These are phyloP conservation scores for Acronicta aceris DNA, from an alignment of 2,888 invertebrate species.

Conservation along the genomic window DNA sequence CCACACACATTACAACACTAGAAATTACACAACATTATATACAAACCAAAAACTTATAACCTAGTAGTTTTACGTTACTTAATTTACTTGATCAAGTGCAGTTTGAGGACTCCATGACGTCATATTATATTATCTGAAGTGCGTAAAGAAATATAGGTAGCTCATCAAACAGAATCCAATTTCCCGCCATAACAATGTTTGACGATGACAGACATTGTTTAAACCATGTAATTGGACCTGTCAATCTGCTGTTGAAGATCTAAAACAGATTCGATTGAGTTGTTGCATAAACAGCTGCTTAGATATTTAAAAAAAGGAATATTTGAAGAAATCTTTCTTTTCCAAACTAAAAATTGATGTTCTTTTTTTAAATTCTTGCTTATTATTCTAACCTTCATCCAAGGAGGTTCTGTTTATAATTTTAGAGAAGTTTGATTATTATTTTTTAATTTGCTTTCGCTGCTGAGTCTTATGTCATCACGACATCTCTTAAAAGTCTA, in stretches of 20 bases:
- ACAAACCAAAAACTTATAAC: too few relatives aligned
- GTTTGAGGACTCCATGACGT: constrained; percentile 25
- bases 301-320: background rate
- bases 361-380: background rate
- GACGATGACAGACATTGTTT: constrained; percentile 43
- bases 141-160: constrained; percentile 38
- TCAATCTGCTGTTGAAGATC: constrained; percentile 38
- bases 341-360: background rate
- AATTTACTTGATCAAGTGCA: background rate
- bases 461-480: too few relatives aligned
- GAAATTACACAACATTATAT: too few relatives aligned
- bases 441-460: too few relatives aligned
- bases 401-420: background rate
- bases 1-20: too few relatives aligned
- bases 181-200: constrained; percentile 42
- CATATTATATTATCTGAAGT: constrained; percentile 28
- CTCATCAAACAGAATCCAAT: constrained; percentile 46
- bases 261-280: constrained; percentile 42
- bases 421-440: too few relatives aligned
- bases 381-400: background rate
- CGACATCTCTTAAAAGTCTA: too few relatives aligned
- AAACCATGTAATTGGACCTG: constrained; percentile 49
- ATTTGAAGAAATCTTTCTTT: too few relatives aligned
- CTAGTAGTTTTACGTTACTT: too few relatives aligned
- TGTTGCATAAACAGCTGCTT: constrained; percentile 32